Evolutionary conservation across 2,888 invertebrate species (phyloP), one percentile per base, ranked within the genome.

Genomic region (Drosophila macrospina): DNA sequence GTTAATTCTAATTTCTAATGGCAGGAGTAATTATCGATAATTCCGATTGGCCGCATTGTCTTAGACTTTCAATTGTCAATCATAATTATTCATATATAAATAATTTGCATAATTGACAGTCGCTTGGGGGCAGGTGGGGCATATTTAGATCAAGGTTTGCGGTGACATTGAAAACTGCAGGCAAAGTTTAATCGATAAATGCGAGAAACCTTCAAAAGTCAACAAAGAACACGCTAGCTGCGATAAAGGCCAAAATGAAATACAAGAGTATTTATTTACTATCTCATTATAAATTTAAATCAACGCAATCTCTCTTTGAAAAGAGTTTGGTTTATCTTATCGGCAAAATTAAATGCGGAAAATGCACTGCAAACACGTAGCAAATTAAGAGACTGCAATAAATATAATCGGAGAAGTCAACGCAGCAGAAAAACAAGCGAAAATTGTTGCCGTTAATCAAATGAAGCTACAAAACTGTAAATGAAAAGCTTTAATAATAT

Each of bases 401-500:
- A 76, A 80, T 20, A 20, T 20, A 20, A 20, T 78, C 65, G 66
- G 81, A 83, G 74, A 69, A 80, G 70, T 83, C 66, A 74, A 66
- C 73, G 74, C 68, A 80, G 77, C 67, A 64, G 62, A 72, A 76
- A 74, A 52, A 15, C 51, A 47, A 61, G 54, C 52, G 42, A 54
- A 55, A 62, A 78, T 59, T 45, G 41, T 32, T 28, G 37, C 36
- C 50, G 69, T 70, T 71, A 81, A 86, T 79, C 74, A 84, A 86
- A 64, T 74, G 81, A 64, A 69, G 76, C 78, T 84, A 80, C 84
- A 86, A 83, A 82, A 69, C 69, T 69, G 84, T 76, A 78, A 83
- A 83, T 84, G 84, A 84, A 83, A 83, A 69, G 79, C 78, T 79
- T 80, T 65, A 86, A 77, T 77, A 74, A 83, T 84, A 77, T 86